Evolutionary conservation across 2,888 invertebrate species (phyloP).

Genomic region (Ichneumoninae sp.): DNA sequence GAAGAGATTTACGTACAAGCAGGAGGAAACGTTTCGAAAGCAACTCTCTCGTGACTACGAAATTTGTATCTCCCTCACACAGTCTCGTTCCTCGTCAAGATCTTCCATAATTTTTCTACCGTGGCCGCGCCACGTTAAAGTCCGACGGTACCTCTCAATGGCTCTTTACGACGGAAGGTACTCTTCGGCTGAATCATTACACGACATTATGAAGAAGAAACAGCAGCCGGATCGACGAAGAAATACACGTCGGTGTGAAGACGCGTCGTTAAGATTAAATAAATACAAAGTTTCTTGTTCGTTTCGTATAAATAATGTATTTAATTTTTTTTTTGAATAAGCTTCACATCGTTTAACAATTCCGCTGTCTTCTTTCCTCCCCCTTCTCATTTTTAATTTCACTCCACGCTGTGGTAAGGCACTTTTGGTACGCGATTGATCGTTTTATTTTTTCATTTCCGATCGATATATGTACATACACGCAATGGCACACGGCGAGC

Average conservation of each 20-base stretch:
- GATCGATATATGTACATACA: slow-evolving; percentile 74
- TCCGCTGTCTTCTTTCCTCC: slow-evolving; percentile 53
- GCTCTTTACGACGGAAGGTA: background rate
- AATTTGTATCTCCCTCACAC: background rate
- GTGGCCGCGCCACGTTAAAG: slow-evolving; percentile 4
- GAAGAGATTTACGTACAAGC: background rate
- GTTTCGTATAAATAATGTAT: slow-evolving; percentile 81
- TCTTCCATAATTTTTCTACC: slow-evolving; percentile 40
- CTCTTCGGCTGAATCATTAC: slow-evolving; percentile 2
- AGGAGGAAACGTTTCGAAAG: background rate
- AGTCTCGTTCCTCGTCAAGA: slow-evolving; percentile 22
- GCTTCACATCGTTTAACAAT: slow-evolving; percentile 76
- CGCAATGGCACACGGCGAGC: slow-evolving; percentile 72
- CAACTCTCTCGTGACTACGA: slow-evolving; percentile 9
- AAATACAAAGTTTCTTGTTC: slow-evolving; percentile 53
- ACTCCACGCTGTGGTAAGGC: slow-evolving; percentile 73
- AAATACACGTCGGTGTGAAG: background rate
- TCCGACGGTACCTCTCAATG: background rate
- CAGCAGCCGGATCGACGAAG: background rate
- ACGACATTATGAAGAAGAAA: slow-evolving; percentile 6
- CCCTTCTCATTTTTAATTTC: slow-evolving; percentile 3
- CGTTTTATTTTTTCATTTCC: slow-evolving; percentile 64
- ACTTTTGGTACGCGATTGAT: slow-evolving; percentile 71
- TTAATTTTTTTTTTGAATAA: slow-evolving; percentile 54
- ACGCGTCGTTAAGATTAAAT: slow-evolving; percentile 30